Evolutionary conservation across 2,113 vertebrate species (phyloP).

Genomic region (Tenebrosternarchus preto): DNA sequence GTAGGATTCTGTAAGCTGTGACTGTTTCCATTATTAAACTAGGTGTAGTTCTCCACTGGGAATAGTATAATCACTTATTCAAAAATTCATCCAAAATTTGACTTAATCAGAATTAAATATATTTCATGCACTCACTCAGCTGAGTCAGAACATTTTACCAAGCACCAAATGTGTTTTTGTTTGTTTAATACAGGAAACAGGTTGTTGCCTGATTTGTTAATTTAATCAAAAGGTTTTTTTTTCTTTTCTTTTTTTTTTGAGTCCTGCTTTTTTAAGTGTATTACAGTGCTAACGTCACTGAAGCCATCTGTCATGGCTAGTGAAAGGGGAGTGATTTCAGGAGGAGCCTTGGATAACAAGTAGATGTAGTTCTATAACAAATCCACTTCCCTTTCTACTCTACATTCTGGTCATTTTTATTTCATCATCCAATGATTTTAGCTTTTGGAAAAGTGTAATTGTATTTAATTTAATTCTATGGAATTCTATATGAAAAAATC

Average conservation of each 20-base stretch:
- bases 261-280: slow-evolving; percentile 51
- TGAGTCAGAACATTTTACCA: background rate
- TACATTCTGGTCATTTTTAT: too few species aligned
- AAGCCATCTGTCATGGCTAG: slow-evolving; percentile 52
- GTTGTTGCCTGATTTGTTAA: slow-evolving; percentile 51
- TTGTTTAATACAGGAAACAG: slow-evolving; percentile 38
- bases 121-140: slow-evolving; percentile 3
- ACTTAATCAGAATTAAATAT: background rate
- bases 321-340: slow-evolving; percentile 46
- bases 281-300: slow-evolving; percentile 55
- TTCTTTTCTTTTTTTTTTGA: slow-evolving; percentile 36
- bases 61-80: slow-evolving; percentile 25
- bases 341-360: slow-evolving; percentile 49
- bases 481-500: too few species aligned
- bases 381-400: background rate
- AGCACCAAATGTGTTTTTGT: background rate
- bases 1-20: slow-evolving; percentile 23
- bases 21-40: slow-evolving; percentile 29
- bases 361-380: slow-evolving; percentile 35
- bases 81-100: slow-evolving; percentile 12
- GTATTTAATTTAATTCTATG: too few species aligned
- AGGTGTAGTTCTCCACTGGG: slow-evolving; percentile 29
- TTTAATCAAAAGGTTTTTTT: slow-evolving; percentile 43
- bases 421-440: too few species aligned
- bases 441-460: too few species aligned